Evolutionary conservation across 2,888 invertebrate species (phyloP).

Genomic region (Cephonodes hylas): DNA sequence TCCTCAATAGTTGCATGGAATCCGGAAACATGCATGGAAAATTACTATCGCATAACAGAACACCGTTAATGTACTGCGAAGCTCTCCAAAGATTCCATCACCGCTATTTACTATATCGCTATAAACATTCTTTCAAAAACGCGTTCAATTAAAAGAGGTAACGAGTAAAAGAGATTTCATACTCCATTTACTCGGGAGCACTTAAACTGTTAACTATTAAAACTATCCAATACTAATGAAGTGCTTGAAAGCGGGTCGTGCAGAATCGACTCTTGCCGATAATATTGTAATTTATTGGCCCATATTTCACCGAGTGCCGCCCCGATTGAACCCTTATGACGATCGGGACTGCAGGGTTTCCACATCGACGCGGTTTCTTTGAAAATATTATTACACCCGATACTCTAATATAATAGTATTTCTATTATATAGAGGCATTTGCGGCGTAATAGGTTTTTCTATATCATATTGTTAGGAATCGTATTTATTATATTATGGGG

Average conservation of each 20-base stretch:
- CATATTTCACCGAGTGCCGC: slow-evolving; percentile 54
- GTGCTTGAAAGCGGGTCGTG: slow-evolving; percentile 30
- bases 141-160: no score
- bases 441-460: not conserved
- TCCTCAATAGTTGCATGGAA: no score
- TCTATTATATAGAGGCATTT: not conserved
- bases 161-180: no score
- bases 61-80: no score
- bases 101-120: no score
- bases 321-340: slow-evolving; percentile 50
- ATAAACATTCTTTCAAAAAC: no score
- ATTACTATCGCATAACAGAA: no score
- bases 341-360: slow-evolving; percentile 30
- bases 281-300: slow-evolving; percentile 60
- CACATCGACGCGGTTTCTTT: slow-evolving; percentile 4
- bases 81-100: no score
- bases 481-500: not conserved
- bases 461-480: not conserved
- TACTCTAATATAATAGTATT: not conserved
- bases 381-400: slow-evolving; percentile 2
- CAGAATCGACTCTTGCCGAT: slow-evolving; percentile 53
- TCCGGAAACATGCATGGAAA: no score
- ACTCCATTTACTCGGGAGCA: not conserved
- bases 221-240: slow-evolving; percentile 23
- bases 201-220: slow-evolving; percentile 16